A percentile compares a stretch with the other conserved stretches of the same genome.
Conservation (phyloP, 2,888 invertebrate species). For the Orthosia incerta region DNA sequence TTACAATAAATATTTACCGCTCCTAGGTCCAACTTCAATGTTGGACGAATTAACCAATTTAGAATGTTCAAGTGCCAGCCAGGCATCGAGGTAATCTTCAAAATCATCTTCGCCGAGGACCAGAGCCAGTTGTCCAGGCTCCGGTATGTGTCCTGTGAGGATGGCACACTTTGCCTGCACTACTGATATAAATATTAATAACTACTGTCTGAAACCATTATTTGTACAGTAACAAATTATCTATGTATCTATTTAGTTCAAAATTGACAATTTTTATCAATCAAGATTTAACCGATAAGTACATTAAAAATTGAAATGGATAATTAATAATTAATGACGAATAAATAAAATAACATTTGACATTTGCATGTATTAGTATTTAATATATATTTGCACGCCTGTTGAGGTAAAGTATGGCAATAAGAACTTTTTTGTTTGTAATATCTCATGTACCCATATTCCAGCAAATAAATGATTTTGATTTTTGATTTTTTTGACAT, state of each 20-base stretch:
- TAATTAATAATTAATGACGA: too few relatives aligned
- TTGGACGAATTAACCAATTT: slow-evolving; percentile 73
- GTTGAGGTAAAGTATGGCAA: too few relatives aligned
- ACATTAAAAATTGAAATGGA: too few relatives aligned
- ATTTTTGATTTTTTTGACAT: too few relatives aligned
- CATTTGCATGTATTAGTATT: too few relatives aligned
- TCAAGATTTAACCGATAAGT: slow-evolving; percentile 15
- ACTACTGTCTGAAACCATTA: slow-evolving; percentile 51
- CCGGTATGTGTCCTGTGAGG: slow-evolving; percentile 72
- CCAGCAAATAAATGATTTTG: too few relatives aligned
- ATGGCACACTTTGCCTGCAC: slow-evolving; percentile 35
- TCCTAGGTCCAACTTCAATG: slow-evolving; percentile 62
- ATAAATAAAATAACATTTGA: too few relatives aligned
- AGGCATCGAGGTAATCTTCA: slow-evolving; percentile 86
- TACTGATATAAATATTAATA: slow-evolving; percentile 23
- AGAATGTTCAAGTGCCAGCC: slow-evolving; percentile 79
- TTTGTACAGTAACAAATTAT: slow-evolving; percentile 23
- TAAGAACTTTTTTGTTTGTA: too few relatives aligned
- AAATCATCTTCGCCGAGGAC: slow-evolving; percentile 87
- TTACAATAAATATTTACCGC: slow-evolving; percentile 71
- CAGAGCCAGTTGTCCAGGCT: slow-evolving; percentile 82
- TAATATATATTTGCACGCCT: too few relatives aligned
- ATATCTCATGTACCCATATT: too few relatives aligned
- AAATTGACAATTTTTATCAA: slow-evolving; percentile 44
- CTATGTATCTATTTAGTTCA: slow-evolving; percentile 26